Percentiles rank a stretch among this genome's conserved stretches.
phyloP scores from a whole-genome alignment of 2,888 invertebrate species.

The Adineta ricciae region DNA sequence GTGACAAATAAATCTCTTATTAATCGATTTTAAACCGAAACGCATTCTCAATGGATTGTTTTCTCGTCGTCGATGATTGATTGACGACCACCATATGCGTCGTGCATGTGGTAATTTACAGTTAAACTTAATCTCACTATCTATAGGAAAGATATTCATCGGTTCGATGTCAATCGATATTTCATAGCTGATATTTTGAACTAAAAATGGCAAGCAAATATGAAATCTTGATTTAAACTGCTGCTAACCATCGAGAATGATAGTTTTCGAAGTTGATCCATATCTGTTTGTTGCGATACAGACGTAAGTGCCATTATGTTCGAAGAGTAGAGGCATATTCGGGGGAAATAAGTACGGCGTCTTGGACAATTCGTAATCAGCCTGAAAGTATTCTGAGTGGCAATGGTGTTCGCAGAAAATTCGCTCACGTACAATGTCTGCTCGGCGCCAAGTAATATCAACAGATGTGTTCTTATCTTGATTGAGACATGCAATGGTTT shows the following conservation, averaged over 20 bases:
- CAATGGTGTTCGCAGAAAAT: not conserved
- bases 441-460: not conserved
- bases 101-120: not conserved
- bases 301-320: not conserved
- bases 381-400: not conserved
- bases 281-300: not conserved
- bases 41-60: not conserved
- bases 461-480: not conserved
- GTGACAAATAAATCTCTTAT: not conserved
- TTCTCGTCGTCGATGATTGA: not conserved
- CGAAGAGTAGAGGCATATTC: not conserved
- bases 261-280: not conserved
- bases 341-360: not conserved
- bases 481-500: not conserved
- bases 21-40: not conserved
- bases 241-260: not conserved
- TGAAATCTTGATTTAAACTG: not conserved
- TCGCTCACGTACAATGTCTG: not conserved
- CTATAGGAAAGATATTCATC: not conserved
- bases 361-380: not conserved
- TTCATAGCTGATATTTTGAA: not conserved
- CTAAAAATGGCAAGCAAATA: not conserved
- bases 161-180: slow-evolving; percentile 5
- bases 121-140: not conserved
- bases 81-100: not conserved